phyloP scores from a whole-genome alignment of 1,140 invertebrate genomes.

The Drepana arcuata region DNA sequence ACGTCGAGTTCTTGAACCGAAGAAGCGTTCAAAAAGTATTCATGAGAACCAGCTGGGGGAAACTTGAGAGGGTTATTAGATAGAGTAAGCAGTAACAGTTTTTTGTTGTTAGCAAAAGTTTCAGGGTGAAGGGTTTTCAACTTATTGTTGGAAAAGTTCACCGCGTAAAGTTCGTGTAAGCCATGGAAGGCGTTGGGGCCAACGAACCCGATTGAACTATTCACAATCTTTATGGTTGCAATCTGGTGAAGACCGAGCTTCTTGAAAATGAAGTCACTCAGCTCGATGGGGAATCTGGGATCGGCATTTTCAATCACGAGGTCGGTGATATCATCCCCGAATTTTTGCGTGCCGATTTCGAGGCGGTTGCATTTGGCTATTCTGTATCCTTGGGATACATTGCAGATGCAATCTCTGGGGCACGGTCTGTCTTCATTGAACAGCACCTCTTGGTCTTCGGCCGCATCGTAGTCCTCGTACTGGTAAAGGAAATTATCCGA shows the following conservation, averaged over 20 bases:
- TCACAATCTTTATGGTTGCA: slow-evolving; percentile 73
- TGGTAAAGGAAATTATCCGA: slow-evolving; percentile 42
- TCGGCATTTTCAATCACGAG: slow-evolving; percentile 74
- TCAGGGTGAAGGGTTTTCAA: slow-evolving; percentile 76
- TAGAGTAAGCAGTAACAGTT: slow-evolving; percentile 77
- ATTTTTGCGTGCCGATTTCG: slow-evolving; percentile 73
- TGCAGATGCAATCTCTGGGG: slow-evolving; percentile 68
- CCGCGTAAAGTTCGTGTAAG: slow-evolving; percentile 75
- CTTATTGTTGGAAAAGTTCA: slow-evolving; percentile 78
- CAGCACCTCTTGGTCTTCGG: slow-evolving; percentile 57
- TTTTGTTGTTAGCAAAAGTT: slow-evolving; percentile 77
- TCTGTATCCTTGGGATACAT: slow-evolving; percentile 55
- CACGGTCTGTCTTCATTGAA: slow-evolving; percentile 66
- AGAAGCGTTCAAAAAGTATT: slow-evolving; percentile 74
- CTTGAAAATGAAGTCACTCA: slow-evolving; percentile 72
- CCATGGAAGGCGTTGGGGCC: slow-evolving; percentile 77
- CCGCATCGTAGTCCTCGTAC: slow-evolving; percentile 55
- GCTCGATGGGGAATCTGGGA: slow-evolving; percentile 65
- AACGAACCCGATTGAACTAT: slow-evolving; percentile 71
- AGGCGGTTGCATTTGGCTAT: slow-evolving; percentile 69
- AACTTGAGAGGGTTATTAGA: slow-evolving; percentile 77
- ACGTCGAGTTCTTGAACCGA: slow-evolving; percentile 78
- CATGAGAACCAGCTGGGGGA: slow-evolving; percentile 49
- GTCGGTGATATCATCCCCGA: slow-evolving; percentile 74
- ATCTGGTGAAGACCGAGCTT: slow-evolving; percentile 73